Evolutionary conservation across 1,140 invertebrate species (phyloP), one percentile per base, ranked within the genome.

Genomic region (Papilio polytes): DNA sequence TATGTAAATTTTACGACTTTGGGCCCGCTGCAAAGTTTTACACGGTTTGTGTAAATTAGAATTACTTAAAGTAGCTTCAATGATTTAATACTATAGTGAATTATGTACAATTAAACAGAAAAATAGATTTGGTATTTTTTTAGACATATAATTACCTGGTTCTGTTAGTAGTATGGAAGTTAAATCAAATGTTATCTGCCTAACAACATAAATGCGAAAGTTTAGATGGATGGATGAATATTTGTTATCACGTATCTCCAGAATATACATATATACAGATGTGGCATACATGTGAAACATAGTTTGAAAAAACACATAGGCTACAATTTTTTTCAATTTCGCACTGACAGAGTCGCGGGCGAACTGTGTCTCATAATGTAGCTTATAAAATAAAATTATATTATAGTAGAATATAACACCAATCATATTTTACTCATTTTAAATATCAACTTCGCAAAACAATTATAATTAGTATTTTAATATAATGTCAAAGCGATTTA

Each of bases 1-100:
- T 70, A 70, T 70, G 63, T 36, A 31, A 70, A 70, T 70, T 70
- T 70, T 70, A 70, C 26, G 63, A 15, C 63, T 70, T 36, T 70
- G 63, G 26, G 63, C 59, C 4, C 59, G 20, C 20, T 26, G 59
- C 63, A 36, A 70, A 70, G 63, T 70, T 70, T 70, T 15, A 8
- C 12, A 31, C 26, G 26, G 12, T 70, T 70, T 18, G 63, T 70
- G 26, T 36, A 70, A 70, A 70, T 70, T 70, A 70, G 26, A 70
- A 70, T 70, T 70, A 70, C 12, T 4, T 70, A 31, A 70, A 70
- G 63, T 36, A 70, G 31, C 56, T 59, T 22, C 12, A 31, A 15
- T 26, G 22, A 66, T 66, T 66, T 26, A 26, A 63, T 31, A 22
- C 36, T 31, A 31, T 2, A 36, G 63, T 70, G 18, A 70, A 70